Evolutionary conservation across 2,113 vertebrate genomes (phyloP), one percentile per base, ranked within the genome.

Genomic region (Clarias macrocephalus): DNA sequence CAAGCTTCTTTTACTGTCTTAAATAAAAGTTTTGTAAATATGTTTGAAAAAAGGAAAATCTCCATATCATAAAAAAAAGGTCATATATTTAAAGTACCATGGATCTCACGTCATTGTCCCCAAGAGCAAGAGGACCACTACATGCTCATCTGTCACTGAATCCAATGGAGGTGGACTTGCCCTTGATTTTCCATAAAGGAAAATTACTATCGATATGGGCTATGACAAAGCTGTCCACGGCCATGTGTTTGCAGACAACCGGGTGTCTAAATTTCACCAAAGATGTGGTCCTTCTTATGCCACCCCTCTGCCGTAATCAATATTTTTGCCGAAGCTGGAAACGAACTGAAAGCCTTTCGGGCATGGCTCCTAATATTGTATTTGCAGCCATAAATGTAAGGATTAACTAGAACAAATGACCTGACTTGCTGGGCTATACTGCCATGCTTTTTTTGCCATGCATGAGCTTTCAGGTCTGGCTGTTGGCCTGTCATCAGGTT

Each of bases 341-440:
- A 92, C 92, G 92, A 92, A 91, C 86, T 89, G 90, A 93, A 93
- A 94, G 91, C 91, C 90, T 92, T 85, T 62, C 86, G 85, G 92
- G 91, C 92, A 93, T 91, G 52, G 92, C 94, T 93, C 92, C 93
- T 94, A 91, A 95, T 95, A 93, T 93, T 88, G 93, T 92, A 94
- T 95, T 94, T 95, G 92, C 92, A 91, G 92, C 93, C 91, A 92
- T 94, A 94, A 95, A 94, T 92, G 93, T 94, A 90, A 93, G 92
- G 93, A 94, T 94, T 94, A 95, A 95, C 88, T 88, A 95, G 94
- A 94, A 94, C 93, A 95, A 95, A 95, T 94, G 93, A 93, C 93
- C 90, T n/a, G 91, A 91, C 83, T 76, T 82, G 87, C 89, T 90
- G 87, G 92, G 92, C 90, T 92, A 92, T 91, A 90, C 90, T 91